Percentiles rank a stretch among this genome's conserved stretches.
Evolutionary conservation across 2,797 vertebrate genomes (phyloP).

Genomic region (Prionace glauca): DNA sequence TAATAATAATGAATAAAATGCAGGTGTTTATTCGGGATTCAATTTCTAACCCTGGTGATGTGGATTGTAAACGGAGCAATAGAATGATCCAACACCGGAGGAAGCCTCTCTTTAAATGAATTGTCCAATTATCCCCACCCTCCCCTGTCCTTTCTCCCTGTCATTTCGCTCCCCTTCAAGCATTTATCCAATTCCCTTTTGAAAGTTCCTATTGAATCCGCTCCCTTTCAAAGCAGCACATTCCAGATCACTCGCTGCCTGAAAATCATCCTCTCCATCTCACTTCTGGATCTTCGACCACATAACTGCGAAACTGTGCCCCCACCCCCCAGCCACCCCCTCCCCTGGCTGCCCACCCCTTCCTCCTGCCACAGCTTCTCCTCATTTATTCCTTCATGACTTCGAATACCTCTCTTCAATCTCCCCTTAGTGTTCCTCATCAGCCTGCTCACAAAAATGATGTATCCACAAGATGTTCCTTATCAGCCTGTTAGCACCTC

Average conservation of each 20-base stretch:
- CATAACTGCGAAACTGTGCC: not conserved
- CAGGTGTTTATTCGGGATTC: not conserved
- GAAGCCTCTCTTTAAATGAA: not conserved
- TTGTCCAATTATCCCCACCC: not conserved
- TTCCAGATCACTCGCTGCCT: not conserved
- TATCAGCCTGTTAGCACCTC: not conserved
- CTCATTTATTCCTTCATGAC: not conserved
- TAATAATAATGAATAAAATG: not conserved
- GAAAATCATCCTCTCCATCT: no score
- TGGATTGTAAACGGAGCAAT: not conserved
- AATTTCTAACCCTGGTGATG: not conserved
- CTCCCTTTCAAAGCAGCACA: not conserved
- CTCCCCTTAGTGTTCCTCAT: not conserved
- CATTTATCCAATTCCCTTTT: not conserved
- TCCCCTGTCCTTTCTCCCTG: slow-evolving; percentile 36
- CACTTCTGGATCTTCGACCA: not conserved
- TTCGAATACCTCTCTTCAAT: not conserved
- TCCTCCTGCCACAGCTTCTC: not conserved
- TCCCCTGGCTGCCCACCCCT: not conserved
- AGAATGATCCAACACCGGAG: not conserved
- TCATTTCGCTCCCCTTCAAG: slow-evolving; percentile 34
- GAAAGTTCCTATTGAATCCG: not conserved
- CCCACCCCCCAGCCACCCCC: no score
- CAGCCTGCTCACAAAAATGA: not conserved
- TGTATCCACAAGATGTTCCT: no score